A percentile compares a stretch with the other conserved stretches of the same genome.
phyloP scores from a whole-genome alignment of 2,888 invertebrate genomes.

The Encarsia formosa region DNA sequence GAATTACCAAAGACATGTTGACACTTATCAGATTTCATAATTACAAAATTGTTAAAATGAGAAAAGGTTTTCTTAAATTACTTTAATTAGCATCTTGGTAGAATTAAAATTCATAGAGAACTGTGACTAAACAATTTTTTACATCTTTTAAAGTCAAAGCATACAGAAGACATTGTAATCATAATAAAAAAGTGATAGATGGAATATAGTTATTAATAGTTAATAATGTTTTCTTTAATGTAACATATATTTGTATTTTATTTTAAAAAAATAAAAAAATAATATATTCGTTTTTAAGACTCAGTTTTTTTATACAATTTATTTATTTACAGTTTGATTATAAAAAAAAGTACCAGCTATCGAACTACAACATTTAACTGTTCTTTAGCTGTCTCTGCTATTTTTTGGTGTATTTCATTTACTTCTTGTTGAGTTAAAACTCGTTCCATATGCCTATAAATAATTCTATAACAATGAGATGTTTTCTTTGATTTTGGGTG shows the following conservation, averaged over 20 bases:
- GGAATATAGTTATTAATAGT: slow-evolving; percentile 36
- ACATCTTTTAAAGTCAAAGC: slow-evolving; percentile 20
- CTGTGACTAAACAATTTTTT: slow-evolving; percentile 16
- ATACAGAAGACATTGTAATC: slow-evolving; percentile 35
- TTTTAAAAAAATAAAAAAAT: slow-evolving; percentile 42
- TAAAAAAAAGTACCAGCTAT: slow-evolving; percentile 20
- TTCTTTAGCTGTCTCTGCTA: slow-evolving; percentile 58
- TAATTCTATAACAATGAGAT: slow-evolving; percentile 88
- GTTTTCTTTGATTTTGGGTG: slow-evolving; percentile 78
- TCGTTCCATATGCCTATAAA: slow-evolving; percentile 88
- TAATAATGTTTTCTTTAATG: slow-evolving; percentile 37
- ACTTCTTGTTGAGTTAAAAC: slow-evolving; percentile 86
- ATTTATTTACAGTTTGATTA: slow-evolving; percentile 18
- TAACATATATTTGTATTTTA: slow-evolving; percentile 43
- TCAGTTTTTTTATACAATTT: background rate
- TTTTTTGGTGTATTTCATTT: slow-evolving; percentile 73
- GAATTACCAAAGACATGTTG: slow-evolving; percentile 21
- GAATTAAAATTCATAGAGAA: slow-evolving; percentile 5
- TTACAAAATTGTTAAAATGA: slow-evolving; percentile 13
- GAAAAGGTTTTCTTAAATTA: slow-evolving; percentile 15
- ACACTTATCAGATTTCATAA: slow-evolving; percentile 1
- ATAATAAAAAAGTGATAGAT: slow-evolving; percentile 36
- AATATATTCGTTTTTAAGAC: slow-evolving; percentile 41
- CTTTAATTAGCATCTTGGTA: slow-evolving; percentile 1
- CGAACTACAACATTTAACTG: slow-evolving; percentile 34